Evolutionary conservation across 2,888 invertebrate genomes (phyloP), one percentile per base, ranked within the genome.

Genomic region (Plusia festucae): DNA sequence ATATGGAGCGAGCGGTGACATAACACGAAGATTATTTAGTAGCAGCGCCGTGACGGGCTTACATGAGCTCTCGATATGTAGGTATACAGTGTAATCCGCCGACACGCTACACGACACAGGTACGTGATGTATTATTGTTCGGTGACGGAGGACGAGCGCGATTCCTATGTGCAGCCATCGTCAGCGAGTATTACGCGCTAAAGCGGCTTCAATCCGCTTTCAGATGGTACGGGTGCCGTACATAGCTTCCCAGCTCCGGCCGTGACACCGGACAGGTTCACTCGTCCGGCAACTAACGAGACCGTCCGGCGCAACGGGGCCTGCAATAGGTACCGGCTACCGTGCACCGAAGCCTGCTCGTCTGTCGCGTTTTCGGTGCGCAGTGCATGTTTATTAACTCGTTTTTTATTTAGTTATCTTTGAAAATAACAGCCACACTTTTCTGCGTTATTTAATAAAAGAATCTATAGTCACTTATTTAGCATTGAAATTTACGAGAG

Each of bases 11-110:
- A 13, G 15, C 34, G 34, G 34, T 34, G 15, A 34, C 34, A 40
- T n/a, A 40, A n/a, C 40, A 40, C 40, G n/a, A n/a, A 40, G 40
- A 40, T 40, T 40, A 40, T 40, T 40, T 6, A 40, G n/a, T 40
- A 40, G 40, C 34, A 13, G 34, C 40, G n/a, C 3, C n/a, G 40
- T 40, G 40, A 15, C 40, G 40, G 34, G 34, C 15, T 40, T n/a
- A 40, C n/a, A 15, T n/a, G n/a, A n/a, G 40, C 40, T 40, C n/a
- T 40, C 40, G n/a, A n/a, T 40, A 6, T 13, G 40, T n/a, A 40
- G 40, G n/a, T n/a, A n/a, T 13, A n/a, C n/a, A 30, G n/a, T 32
- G 32, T 32, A 32, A 32, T 6, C 32, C 32, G 9, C 32, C 11
- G 32, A 32, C 32, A 32, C 32, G 27, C n/a, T n/a, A 27, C 27